Evolutionary conservation across 2,888 invertebrate species (phyloP), one percentile per base, ranked within the genome.

Genomic region (Lomographa bimaculata): DNA sequence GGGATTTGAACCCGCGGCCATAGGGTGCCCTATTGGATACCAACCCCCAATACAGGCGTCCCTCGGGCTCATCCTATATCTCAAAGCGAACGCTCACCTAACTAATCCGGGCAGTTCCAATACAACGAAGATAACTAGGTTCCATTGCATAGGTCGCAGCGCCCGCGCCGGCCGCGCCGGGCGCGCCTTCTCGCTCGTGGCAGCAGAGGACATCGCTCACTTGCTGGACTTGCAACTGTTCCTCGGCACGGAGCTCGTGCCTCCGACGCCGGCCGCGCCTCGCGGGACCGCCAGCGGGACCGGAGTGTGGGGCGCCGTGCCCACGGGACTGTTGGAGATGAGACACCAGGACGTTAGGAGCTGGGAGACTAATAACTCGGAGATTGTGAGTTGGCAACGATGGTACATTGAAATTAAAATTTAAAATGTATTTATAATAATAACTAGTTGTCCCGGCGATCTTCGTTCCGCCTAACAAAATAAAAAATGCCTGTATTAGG

Each of bases 151-250:
- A 94, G 94, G 95, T 53, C 94, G 99, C 44, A 98, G 98, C 76
- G 99, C 99, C 1, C 92, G 99, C 59, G 99, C 98, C 34, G 99
- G 98, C 0, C 91, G 97, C 16, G 92, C 93, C 17, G 99, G 99
- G 16, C 94, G 93, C 0, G 98, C 99, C 0, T 97, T 94, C 77
- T 98, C 97, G 0, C 91, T 99, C 19, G 91, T 99, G 14, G 90
- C 95, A 0, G 94, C 95, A 0, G 98, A 99, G 46, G 99, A 99
- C 78, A 90, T 96, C 26, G 94, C 99, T 0, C 97, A 97, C 77
- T 83, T 99, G 3, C 74, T 98, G n/a, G 99, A 99, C 82, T 89
- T 99, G 29, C 97, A 98, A 72, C 89, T 99, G 50, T 99, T 99
- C 80, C 91, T 99, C 30, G 97, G 96, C 18, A 86, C 98, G 1